Evolutionary conservation across 2,797 vertebrate species (phyloP).

Genomic region (Pseudocheirus occidentalis): DNA sequence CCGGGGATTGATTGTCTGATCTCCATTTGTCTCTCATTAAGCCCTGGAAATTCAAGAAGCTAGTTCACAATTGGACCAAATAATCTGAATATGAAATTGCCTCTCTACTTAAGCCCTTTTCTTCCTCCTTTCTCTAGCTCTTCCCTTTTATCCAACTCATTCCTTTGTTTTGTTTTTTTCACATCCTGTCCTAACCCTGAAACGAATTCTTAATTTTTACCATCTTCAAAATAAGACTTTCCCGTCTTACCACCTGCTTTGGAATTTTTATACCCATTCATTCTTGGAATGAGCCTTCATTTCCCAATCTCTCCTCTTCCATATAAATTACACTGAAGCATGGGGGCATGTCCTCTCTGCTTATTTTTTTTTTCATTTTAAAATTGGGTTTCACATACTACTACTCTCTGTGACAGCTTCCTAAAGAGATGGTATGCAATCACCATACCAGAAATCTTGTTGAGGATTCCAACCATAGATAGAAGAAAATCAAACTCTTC

Average conservation of each 20-base stretch:
- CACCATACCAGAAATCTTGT: neutral
- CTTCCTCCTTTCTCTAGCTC: neutral
- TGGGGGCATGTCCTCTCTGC: neutral
- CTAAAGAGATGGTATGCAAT: constrained; percentile 7
- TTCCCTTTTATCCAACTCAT: constrained; percentile 17
- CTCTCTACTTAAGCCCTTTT: neutral
- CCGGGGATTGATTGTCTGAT: neutral
- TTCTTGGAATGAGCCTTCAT: constrained; percentile 21
- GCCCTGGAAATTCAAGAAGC: constrained; percentile 13
- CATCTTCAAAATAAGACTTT: constrained; percentile 34
- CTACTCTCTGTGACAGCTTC: neutral
- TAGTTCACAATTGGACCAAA: constrained; percentile 31
- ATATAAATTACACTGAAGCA: neutral
- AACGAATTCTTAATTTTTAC: neutral
- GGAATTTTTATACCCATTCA: neutral
- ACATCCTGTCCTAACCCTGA: neutral
- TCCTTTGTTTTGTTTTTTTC: neutral
- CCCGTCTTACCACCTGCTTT: neutral
- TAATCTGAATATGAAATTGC: neutral
- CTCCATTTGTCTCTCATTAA: neutral
- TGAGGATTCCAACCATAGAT: neutral
- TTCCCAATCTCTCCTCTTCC: constrained; percentile 37
- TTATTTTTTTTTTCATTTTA: constrained; percentile 25
- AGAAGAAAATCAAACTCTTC: neutral
- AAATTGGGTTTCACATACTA: neutral